Evolutionary conservation across 1,140 invertebrate genomes (phyloP).

Genomic region (Hesperophylax magnus): DNA sequence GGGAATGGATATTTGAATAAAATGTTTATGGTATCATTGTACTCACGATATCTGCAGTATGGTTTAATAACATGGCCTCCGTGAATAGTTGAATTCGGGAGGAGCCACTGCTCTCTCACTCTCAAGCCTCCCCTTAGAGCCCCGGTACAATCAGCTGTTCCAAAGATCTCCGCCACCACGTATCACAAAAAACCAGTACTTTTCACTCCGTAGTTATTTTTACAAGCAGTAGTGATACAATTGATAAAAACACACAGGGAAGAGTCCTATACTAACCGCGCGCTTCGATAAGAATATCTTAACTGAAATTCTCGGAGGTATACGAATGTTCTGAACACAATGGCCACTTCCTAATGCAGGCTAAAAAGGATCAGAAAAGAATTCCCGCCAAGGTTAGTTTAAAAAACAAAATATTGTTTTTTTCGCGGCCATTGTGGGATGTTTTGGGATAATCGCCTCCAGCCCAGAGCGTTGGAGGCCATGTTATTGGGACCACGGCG

Average conservation of each 20-base stretch:
- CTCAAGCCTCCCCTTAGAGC: too few relatives aligned
- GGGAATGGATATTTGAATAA: too few relatives aligned
- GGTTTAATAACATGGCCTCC: too few relatives aligned
- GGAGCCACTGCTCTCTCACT: too few relatives aligned
- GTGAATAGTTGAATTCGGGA: too few relatives aligned
- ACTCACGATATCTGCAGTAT: too few relatives aligned
- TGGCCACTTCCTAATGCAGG: conserved; percentile 54
- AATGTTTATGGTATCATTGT: too few relatives aligned
- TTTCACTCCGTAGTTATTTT: too few relatives aligned
- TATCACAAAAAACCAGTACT: too few relatives aligned
- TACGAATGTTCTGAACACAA: conserved; percentile 45
- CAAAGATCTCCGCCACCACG: too few relatives aligned
- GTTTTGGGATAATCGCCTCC: conserved; percentile 47
- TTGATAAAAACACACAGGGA: not conserved
- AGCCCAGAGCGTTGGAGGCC: conserved; percentile 27
- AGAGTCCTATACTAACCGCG: conserved; percentile 44
- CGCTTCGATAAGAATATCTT: conserved; percentile 50
- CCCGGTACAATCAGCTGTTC: too few relatives aligned
- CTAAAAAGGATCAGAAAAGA: conserved; percentile 50
- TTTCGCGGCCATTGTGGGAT: conserved; percentile 54
- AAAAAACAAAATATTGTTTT: conserved; percentile 50
- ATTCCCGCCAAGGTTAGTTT: conserved; percentile 43
- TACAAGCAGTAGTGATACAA: not conserved
- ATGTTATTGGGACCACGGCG: conserved; percentile 7
- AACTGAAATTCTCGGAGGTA: conserved; percentile 52